Conservation (phyloP, 2,888 invertebrate species). For the Pristionchus entomophagus region DNA sequence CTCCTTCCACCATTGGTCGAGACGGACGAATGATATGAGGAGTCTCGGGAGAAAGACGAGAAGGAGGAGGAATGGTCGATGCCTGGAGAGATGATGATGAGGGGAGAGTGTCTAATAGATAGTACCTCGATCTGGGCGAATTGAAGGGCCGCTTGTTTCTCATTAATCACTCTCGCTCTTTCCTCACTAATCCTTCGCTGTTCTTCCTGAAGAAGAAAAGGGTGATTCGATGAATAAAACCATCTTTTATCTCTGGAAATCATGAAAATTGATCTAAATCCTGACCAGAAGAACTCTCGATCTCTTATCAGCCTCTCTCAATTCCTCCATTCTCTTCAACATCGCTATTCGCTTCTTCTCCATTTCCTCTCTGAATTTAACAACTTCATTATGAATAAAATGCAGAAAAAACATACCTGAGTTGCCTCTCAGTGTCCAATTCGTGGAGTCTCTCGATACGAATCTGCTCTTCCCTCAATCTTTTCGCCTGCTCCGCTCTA, state of each 20-base stretch:
- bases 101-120: too few relatives aligned
- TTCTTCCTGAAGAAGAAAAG: not conserved
- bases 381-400: not conserved
- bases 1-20: conserved; percentile 37
- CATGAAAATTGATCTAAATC: not conserved
- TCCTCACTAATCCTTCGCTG: conserved; percentile 48
- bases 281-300: conserved; percentile 49
- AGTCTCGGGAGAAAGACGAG: not conserved
- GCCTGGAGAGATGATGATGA: not conserved
- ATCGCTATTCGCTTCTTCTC: conserved; percentile 50
- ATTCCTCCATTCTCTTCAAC: conserved; percentile 58
- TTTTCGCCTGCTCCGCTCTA: conserved; percentile 51
- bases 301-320: conserved; percentile 57
- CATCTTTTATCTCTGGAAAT: not conserved
- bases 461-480: conserved; percentile 52
- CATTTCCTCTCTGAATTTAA: conserved; percentile 42
- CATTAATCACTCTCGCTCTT: conserved; percentile 50
- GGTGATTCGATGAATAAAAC: not conserved
- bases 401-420: conserved; percentile 10
- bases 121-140: conserved; percentile 50
- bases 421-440: conserved; percentile 51
- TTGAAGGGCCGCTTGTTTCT: conserved; percentile 55
- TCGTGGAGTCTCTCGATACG: conserved; percentile 50
- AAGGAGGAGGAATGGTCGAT: conserved; percentile 7
- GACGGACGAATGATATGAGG: conserved; percentile 38